Evolutionary conservation across 2,797 vertebrate genomes (phyloP).

Genomic region (Knipowitschia caucasica): DNA sequence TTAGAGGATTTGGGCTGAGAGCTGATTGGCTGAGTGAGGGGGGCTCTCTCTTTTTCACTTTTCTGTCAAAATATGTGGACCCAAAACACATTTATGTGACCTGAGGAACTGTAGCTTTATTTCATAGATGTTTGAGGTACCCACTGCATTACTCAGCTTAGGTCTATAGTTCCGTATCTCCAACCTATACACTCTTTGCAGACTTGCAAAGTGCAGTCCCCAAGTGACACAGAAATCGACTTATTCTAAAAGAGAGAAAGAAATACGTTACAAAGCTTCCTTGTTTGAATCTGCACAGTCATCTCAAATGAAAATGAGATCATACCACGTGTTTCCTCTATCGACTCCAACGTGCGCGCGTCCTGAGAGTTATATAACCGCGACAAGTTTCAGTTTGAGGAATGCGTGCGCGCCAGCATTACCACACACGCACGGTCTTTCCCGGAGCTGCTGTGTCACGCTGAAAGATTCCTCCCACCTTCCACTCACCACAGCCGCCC

Average conservation of each 20-base stretch:
- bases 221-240: no score
- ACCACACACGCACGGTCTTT: not conserved
- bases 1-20: no score
- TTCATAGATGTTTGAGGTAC: no score
- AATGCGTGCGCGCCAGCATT: slow-evolving; percentile 6
- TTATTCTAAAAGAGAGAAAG: not conserved
- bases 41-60: no score
- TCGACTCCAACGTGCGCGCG: not conserved
- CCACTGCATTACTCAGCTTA: no score
- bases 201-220: no score
- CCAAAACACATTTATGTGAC: no score
- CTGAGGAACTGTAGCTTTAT: no score
- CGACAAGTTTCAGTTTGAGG: slow-evolving; percentile 45
- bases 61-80: no score
- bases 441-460: slow-evolving; percentile 72
- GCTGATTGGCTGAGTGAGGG: no score
- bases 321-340: not conserved
- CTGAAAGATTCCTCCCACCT: slow-evolving; percentile 40
- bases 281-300: not conserved
- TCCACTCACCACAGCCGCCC: not conserved
- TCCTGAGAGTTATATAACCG: slow-evolving; percentile 13
- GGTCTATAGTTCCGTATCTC: no score
- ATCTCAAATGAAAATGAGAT: not conserved
- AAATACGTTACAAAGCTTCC: not conserved
- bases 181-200: no score